These are phyloP conservation scores for Rhysida immarginata DNA, from an alignment of 1,140 invertebrate species.

Conservation along the genomic window DNA sequence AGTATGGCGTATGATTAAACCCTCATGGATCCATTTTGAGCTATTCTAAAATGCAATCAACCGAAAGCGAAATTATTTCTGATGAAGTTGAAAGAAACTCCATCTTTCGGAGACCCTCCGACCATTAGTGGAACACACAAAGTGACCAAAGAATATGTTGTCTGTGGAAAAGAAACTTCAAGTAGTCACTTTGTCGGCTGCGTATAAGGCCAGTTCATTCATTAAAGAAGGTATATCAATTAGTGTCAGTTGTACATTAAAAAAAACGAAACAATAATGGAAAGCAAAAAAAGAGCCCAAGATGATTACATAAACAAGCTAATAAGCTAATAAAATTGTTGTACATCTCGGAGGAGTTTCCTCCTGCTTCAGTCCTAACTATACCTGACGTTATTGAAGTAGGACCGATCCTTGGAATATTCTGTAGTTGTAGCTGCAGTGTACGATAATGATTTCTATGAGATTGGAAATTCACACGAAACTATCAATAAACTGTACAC, in stretches of 20 bases:
- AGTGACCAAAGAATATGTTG: not conserved
- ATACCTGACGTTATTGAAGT: not conserved
- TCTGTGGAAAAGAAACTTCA: not conserved
- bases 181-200: not conserved
- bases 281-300: not conserved
- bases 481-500: not conserved
- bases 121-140: not conserved
- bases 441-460: constrained; percentile 10
- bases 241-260: not conserved
- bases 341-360: not conserved
- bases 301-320: not conserved
- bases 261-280: not conserved
- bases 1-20: no score
- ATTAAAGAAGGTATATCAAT: not conserved
- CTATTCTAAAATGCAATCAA: no score
- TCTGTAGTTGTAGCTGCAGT: not conserved
- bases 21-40: no score
- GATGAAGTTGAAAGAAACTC: not conserved
- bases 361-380: not conserved
- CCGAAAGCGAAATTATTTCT: not conserved
- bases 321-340: not conserved
- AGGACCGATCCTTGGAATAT: not conserved
- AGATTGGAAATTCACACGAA: not conserved
- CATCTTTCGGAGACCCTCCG: not conserved
- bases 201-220: not conserved